Evolutionary conservation across 2,888 invertebrate genomes (phyloP).

Genomic region (Elmis aenea): DNA sequence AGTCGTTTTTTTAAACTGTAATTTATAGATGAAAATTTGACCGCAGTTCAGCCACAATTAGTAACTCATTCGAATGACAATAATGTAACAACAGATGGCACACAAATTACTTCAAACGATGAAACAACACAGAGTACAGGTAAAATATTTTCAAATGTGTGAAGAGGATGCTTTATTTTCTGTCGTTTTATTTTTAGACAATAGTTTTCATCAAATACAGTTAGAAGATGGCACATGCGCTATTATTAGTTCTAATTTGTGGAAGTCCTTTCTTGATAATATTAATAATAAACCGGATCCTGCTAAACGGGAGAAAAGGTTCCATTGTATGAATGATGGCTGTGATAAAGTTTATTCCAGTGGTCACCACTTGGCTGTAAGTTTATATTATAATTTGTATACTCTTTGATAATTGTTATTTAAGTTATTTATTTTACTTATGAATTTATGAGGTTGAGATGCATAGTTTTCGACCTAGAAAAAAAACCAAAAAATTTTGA

Average conservation of each 20-base stretch:
- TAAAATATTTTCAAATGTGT: no score
- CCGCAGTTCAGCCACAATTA: constrained; percentile 15
- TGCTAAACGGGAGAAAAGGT: constrained; percentile 35
- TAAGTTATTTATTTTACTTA: constrained; percentile 5
- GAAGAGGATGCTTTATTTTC: no score
- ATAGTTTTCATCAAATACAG: no score
- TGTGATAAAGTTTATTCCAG: constrained; percentile 51
- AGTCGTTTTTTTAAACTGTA: no score
- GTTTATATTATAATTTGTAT: no score
- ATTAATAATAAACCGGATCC: constrained; percentile 6
- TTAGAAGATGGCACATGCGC: constrained; percentile 37
- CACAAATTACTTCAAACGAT: constrained; percentile 5
- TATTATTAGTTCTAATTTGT: constrained; percentile 28
- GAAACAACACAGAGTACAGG: constrained; percentile 8
- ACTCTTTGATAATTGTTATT: no score
- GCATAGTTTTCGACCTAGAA: no score
- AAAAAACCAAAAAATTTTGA: no score
- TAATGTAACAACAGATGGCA: constrained; percentile 7
- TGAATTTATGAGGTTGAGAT: no score
- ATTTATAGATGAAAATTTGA: constrained; percentile 19
- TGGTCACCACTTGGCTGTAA: constrained; percentile 50
- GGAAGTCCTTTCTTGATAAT: constrained; percentile 25
- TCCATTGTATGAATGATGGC: constrained; percentile 47
- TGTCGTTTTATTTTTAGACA: no score
- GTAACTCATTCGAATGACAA: constrained; percentile 10